Evolutionary conservation across 2,113 vertebrate species (phyloP).

Genomic region (Uropsilus gracilis): DNA sequence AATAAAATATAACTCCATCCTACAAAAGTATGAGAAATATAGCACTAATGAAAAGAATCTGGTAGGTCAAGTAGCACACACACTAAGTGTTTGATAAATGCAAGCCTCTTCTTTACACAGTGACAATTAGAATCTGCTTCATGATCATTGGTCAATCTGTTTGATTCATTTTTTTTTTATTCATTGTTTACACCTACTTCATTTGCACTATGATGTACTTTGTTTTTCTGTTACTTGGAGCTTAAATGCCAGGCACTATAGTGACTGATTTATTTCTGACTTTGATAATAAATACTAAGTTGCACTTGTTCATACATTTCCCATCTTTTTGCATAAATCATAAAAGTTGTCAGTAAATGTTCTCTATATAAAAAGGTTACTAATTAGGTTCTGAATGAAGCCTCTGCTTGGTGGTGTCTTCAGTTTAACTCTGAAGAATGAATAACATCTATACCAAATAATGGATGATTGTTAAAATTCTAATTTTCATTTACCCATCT

Average conservation of each 20-base stretch:
- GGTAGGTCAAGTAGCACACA: not conserved
- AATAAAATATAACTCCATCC: not conserved
- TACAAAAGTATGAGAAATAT: not conserved
- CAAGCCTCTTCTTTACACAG: not conserved
- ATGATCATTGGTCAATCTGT: not conserved
- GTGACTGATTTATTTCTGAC: not conserved
- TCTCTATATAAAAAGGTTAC: not conserved
- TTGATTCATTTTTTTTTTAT: not conserved
- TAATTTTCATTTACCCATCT: not conserved
- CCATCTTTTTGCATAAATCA: not conserved
- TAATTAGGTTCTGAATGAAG: slow-evolving; percentile 25
- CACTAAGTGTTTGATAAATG: not conserved
- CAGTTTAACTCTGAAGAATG: not conserved
- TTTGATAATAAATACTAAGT: not conserved
- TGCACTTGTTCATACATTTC: not conserved
- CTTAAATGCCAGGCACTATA: not conserved
- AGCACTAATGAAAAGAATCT: not conserved
- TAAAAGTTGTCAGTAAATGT: not conserved
- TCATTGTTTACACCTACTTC: not conserved
- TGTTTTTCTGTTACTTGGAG: slow-evolving; percentile 1
- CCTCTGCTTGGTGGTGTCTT: not conserved
- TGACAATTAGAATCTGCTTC: not conserved
- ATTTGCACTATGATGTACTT: not conserved
- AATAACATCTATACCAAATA: not conserved
- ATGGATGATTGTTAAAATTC: not conserved